A percentile compares a stretch with the other conserved stretches of the same genome.
Conservation (phyloP, 1,140 invertebrate species). For the Vanessa tameamea region DNA sequence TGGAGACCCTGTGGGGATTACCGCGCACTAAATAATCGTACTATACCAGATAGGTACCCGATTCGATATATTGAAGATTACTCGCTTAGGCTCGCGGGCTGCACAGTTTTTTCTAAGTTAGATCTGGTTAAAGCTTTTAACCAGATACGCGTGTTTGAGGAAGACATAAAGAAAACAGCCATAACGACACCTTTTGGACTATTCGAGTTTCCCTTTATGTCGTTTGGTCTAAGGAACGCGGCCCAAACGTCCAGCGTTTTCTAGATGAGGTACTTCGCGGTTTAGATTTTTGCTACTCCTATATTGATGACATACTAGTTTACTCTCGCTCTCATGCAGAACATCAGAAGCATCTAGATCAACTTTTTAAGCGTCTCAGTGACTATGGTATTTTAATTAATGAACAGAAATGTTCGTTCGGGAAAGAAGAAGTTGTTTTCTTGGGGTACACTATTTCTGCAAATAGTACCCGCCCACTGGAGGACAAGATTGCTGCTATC, state of each 20-base stretch:
- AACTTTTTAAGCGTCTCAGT: not conserved
- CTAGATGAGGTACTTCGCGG: too few species aligned
- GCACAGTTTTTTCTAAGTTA: constrained; percentile 66
- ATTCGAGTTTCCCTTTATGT: constrained; percentile 65
- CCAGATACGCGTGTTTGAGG: constrained; percentile 60
- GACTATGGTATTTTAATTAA: not conserved
- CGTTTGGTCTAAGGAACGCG: constrained; percentile 45
- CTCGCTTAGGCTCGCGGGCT: constrained; percentile 11
- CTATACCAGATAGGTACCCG: constrained; percentile 68
- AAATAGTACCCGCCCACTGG: not conserved
- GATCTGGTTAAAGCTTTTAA: constrained; percentile 78
- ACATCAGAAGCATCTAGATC: not conserved
- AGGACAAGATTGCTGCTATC: not conserved
- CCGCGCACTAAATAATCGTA: constrained; percentile 37
- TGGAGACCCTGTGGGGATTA: constrained; percentile 57
- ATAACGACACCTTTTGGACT: constrained; percentile 48
- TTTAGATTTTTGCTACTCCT: not conserved
- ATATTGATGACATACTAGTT: not conserved
- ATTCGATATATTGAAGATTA: constrained; percentile 50
- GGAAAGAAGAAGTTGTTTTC: not conserved
- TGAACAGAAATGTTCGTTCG: not conserved
- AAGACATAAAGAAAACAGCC: constrained; percentile 62
- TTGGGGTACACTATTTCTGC: not conserved
- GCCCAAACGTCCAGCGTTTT: too few species aligned
- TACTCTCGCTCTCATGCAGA: not conserved